phyloP scores from a whole-genome alignment of 2,797 vertebrate species.

The Liasis olivaceus region DNA sequence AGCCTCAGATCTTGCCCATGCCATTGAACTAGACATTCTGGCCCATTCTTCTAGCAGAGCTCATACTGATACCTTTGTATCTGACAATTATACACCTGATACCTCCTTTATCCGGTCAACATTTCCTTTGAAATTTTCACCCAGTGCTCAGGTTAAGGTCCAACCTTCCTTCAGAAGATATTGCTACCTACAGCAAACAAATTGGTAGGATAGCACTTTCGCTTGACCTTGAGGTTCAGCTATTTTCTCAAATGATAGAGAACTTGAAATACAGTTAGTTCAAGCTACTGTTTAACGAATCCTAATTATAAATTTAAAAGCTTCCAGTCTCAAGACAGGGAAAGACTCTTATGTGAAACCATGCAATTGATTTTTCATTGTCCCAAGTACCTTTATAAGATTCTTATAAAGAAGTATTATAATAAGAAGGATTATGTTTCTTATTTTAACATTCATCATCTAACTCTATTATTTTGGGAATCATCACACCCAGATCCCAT shows the following conservation, averaged over 20 bases:
- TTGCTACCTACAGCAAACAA: not conserved
- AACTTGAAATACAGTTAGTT: not conserved
- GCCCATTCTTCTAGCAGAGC: not conserved
- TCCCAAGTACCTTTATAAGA: not conserved
- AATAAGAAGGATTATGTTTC: not conserved
- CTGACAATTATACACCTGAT: not conserved
- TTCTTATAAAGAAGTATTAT: too few relatives aligned
- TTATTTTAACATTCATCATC: not conserved
- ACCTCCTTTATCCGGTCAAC: not conserved
- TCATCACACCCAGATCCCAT: not conserved
- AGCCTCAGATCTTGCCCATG: not conserved
- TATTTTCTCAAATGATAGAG: not conserved
- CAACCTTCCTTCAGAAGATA: not conserved
- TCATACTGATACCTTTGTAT: not conserved
- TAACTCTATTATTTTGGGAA: not conserved
- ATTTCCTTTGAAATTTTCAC: not conserved
- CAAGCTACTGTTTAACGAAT: not conserved
- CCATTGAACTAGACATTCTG: not conserved
- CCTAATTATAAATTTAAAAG: not conserved
- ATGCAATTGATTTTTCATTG: not conserved
- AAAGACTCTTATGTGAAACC: not conserved
- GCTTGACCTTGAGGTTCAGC: not conserved
- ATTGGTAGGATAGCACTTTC: not conserved
- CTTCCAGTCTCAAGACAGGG: not conserved
- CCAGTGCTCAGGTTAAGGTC: not conserved